These are phyloP conservation scores for Drosophila kepulauana DNA, from an alignment of 1,140 invertebrate genomes.

Conservation along the genomic window DNA sequence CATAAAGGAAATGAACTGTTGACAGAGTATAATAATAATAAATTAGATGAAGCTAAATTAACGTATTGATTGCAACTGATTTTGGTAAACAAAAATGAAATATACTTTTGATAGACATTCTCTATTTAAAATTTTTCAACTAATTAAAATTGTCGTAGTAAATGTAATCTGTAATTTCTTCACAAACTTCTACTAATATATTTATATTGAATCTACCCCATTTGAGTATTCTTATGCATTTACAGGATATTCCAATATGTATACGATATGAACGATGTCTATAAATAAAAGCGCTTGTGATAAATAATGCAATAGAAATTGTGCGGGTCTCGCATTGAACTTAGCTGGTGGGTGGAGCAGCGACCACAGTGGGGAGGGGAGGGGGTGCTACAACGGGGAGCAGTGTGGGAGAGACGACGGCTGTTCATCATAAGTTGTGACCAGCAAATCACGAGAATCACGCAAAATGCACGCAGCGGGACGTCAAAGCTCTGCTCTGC, in stretches of 20 bases:
- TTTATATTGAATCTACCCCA: neutral
- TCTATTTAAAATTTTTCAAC: too few species aligned
- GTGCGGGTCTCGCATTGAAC: slow-evolving; percentile 9
- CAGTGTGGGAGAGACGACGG: neutral
- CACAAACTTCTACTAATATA: too few species aligned
- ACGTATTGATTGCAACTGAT: too few species aligned
- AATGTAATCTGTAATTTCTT: too few species aligned
- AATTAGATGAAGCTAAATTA: too few species aligned
- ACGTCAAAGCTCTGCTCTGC: slow-evolving; percentile 3
- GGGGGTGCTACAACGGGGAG: neutral
- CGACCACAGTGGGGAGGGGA: neutral
- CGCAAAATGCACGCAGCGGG: slow-evolving; percentile 58
- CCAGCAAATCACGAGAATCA: slow-evolving; percentile 60
- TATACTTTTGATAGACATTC: too few species aligned
- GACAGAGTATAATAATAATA: too few species aligned
- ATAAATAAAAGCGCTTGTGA: slow-evolving; percentile 64
- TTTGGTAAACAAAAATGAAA: too few species aligned
- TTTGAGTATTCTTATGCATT: neutral
- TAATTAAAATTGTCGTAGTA: too few species aligned
- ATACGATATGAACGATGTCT: slow-evolving; percentile 46
- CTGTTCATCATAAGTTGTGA: slow-evolving; percentile 42
- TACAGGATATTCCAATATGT: slow-evolving; percentile 21
- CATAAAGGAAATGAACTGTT: too few species aligned
- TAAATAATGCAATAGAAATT: slow-evolving; percentile 71
- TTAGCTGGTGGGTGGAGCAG: neutral